phyloP scores from a whole-genome alignment of 2,888 invertebrate species.

The Brachyptera putata region DNA sequence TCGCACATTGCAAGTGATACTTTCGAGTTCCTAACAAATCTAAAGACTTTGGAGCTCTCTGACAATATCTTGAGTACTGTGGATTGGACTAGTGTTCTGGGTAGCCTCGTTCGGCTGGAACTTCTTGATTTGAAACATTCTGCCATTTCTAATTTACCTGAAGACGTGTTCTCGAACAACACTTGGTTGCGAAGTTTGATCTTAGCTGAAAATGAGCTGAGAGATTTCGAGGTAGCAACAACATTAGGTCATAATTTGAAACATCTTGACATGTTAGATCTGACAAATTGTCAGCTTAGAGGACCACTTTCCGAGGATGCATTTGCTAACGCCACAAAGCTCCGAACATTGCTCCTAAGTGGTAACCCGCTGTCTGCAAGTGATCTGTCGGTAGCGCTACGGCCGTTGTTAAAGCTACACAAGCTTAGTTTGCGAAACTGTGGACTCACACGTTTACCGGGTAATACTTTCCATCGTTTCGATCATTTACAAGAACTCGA shows the following conservation, averaged over 20 bases:
- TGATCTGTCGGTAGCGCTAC: slow-evolving; percentile 62
- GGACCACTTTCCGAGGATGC: slow-evolving; percentile 64
- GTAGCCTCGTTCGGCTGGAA: slow-evolving; percentile 57
- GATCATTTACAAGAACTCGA: slow-evolving; percentile 63
- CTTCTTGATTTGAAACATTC: slow-evolving; percentile 60
- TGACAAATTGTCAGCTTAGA: slow-evolving; percentile 63
- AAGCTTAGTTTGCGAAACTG: slow-evolving; percentile 64
- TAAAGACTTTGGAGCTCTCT: slow-evolving; percentile 60
- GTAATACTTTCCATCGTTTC: slow-evolving; percentile 59
- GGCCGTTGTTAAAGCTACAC: slow-evolving; percentile 60
- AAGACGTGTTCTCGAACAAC: slow-evolving; percentile 61
- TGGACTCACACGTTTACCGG: slow-evolving; percentile 58
- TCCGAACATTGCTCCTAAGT: slow-evolving; percentile 60
- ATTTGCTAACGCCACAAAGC: slow-evolving; percentile 62
- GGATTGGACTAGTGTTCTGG: slow-evolving; percentile 60
- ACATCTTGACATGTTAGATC: slow-evolving; percentile 60
- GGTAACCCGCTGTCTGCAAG: slow-evolving; percentile 65
- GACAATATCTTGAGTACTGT: slow-evolving; percentile 55
- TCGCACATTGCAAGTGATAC: slow-evolving; percentile 53
- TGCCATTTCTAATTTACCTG: slow-evolving; percentile 56
- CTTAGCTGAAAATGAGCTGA: slow-evolving; percentile 61
- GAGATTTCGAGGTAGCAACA: slow-evolving; percentile 58
- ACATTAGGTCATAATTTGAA: slow-evolving; percentile 61
- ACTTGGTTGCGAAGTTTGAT: slow-evolving; percentile 59
- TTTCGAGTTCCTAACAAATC: slow-evolving; percentile 55